Evolutionary conservation across 2,888 invertebrate genomes (phyloP), one percentile per base, ranked within the genome.

Genomic region (Megaustenia siamemsis): DNA sequence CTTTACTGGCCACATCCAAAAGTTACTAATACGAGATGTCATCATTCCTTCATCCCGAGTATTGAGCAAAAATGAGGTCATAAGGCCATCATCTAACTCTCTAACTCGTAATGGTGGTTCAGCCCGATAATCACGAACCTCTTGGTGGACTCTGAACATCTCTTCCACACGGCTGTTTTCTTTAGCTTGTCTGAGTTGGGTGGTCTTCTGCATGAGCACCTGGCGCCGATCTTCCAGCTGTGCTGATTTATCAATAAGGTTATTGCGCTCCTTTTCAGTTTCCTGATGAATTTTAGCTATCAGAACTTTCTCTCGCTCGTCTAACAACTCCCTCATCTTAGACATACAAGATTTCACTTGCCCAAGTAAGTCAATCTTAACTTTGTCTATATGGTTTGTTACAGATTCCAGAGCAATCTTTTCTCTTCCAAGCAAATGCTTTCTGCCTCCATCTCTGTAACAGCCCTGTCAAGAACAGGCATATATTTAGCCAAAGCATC

Each of bases 251-350:
- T 89, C 89, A 12, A 85, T 81, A 12, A 91, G 83, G 56, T 88
- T 88, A 43, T 84, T 80, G 84, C 89, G 89, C 73, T 90, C 90
- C 43, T 88, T 90, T 21, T 87, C 89, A 24, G 89, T 86, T 68
- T 87, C 87, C 21, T 83, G 75, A 69, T 86, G 83, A 2, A 90
- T 89, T 82, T 90, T 87, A 15, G 88, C 89, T n/a, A 90, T 80
- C 40, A 92, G 76, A 45, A 90, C 90, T 82, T 89, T 87, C 76
- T 92, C 92, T 10, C 92, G 78, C 8, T 91, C 90, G 35, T 89
- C 86, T 35, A 92, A 43, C 15, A 89, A 85, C 35, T 88, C 87
- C 68, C 90, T 83, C n/a, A 92, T 81, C 76, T 87, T 88, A 8
- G 83, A 88, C 87, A 92, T 92, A 1, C 88, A 85, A 8, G 89